These are phyloP conservation scores for Incurvaria masculella DNA, from an alignment of 2,888 invertebrate species.

Conservation along the genomic window DNA sequence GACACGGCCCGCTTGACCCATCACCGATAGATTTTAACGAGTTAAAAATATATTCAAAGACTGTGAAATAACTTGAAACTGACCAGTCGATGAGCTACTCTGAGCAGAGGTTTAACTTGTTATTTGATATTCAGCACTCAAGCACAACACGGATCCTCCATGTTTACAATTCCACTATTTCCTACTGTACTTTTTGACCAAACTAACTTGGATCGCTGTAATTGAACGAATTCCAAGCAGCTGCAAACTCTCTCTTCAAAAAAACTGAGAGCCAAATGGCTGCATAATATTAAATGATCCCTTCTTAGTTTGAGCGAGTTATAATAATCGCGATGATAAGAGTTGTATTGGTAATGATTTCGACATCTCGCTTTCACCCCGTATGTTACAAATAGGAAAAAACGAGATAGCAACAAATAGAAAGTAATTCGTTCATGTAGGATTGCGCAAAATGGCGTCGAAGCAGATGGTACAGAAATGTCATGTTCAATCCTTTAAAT, in stretches of 20 bases:
- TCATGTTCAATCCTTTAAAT: too few relatives aligned
- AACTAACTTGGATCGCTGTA: too few relatives aligned
- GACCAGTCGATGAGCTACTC: not conserved
- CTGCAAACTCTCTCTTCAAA: too few relatives aligned
- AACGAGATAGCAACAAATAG: conserved; percentile 31
- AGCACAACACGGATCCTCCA: conserved; percentile 46
- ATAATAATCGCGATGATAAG: conserved; percentile 45
- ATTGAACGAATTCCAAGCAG: too few relatives aligned
- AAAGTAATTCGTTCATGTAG: conserved; percentile 20
- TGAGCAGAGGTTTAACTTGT: not conserved
- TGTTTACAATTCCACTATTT: conserved; percentile 53
- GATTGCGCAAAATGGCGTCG: conserved; percentile 49
- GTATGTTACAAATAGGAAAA: conserved; percentile 20
- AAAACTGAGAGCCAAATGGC: too few relatives aligned
- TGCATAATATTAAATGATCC: too few relatives aligned
- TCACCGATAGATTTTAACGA: too few relatives aligned
- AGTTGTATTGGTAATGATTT: conserved; percentile 27
- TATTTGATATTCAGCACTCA: conserved; percentile 28
- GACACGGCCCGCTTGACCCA: conserved; percentile 10
- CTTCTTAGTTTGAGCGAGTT: too few relatives aligned
- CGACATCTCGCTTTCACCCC: conserved; percentile 32
- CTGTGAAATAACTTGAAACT: conserved; percentile 10
- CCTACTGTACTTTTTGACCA: too few relatives aligned
- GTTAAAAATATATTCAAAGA: too few relatives aligned
- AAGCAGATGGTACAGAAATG: not conserved